Evolutionary conservation across 2,888 invertebrate genomes (phyloP), one percentile per base, ranked within the genome.

Genomic region (Aphodius sticticus): DNA sequence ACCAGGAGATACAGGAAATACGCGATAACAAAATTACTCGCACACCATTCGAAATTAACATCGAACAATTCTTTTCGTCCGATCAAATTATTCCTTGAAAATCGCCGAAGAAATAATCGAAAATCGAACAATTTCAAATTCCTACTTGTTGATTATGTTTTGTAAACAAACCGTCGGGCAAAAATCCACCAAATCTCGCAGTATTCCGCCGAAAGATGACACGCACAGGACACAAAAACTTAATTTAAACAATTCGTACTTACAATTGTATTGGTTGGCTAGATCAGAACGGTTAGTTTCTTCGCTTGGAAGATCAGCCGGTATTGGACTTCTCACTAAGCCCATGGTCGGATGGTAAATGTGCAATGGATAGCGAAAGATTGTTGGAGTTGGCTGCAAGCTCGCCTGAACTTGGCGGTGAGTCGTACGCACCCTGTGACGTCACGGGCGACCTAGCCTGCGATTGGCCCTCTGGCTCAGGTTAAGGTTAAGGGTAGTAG

Each of bases 361-460:
- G 82, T 80, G 74, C 81, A 78, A 80, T 77, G 77, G 76, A 38
- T 79, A 80, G 76, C 69, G 82, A 82, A 79, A 80, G 82, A 82
- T 81, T 4, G 71, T 9, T 15, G 71, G 26, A 26, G 71, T 35
- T 74, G 74, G 82, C 80, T 79, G 78, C 77, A 79, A 53, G 74
- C 35, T 36, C n/a, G 80, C 79, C 80, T 81, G 82, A 85, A 84
- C 83, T 85, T 86, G 84, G 85, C 84, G 85, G 85, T 81, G 79
- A 82, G 84, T 80, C 84, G 85, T 85, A 85, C 86, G 91, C 90
- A 88, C 84, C 88, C 86, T 91, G 74, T 74, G 92, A 92, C 92
- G 92, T 92, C 92, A 91, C 90, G 88, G 86, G 87, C 92, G 92
- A 92, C 92, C 91, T 91, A 91, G 92, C 83, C 85, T 84, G 84